Evolutionary conservation across 2,888 invertebrate species (phyloP), one percentile per base, ranked within the genome.

Genomic region (Notocelia uddmanniana): DNA sequence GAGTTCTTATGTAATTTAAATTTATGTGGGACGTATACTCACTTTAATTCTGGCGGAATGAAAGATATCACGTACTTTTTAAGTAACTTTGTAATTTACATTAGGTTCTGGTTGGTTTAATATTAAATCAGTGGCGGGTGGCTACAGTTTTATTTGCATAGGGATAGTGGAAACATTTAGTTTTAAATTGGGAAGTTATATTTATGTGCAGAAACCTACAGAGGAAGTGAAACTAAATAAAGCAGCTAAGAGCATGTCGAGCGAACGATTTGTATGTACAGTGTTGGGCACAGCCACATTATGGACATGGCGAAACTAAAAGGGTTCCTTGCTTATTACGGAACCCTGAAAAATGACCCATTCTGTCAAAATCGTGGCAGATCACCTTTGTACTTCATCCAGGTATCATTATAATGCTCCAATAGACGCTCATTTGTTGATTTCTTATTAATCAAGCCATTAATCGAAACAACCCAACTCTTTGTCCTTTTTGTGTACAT

Each of bases 1-100:
- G 5, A 26, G 18, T 41, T 23, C 23, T 59, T 54, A 59, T 58
- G 31, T 66, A 52, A 66, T 70, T 19, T 69, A 64, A 70, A 70
- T 70, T 58, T 58, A 58, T 59, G 70, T 41, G 31, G 64, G 41
- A 41, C 50, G 21, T 26, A 58, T 50, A 54, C 19, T 26, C 18
- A 15, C 48, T 13, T 55, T 48, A 50, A 57, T 48, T 11, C 31
- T 9, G 21, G 11, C 9, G 15, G 19, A 21, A 9, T 18, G 6
- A 34, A 55, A 9, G 9, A 21, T 34, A 11, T 19, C 60, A 62
- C 55, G 60, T 45, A 54, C 21, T 15, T 15, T 31, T 18, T 31
- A 45, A 0, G 2, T 15, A 19, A 0, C 31, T 37, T 13, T 19
- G 57, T 37, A n/a, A n/a, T n/a, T n/a, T 45, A 3, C 15, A 15